phyloP scores from a whole-genome alignment of 2,888 invertebrate genomes.

The Sminthurinus aureus region DNA sequence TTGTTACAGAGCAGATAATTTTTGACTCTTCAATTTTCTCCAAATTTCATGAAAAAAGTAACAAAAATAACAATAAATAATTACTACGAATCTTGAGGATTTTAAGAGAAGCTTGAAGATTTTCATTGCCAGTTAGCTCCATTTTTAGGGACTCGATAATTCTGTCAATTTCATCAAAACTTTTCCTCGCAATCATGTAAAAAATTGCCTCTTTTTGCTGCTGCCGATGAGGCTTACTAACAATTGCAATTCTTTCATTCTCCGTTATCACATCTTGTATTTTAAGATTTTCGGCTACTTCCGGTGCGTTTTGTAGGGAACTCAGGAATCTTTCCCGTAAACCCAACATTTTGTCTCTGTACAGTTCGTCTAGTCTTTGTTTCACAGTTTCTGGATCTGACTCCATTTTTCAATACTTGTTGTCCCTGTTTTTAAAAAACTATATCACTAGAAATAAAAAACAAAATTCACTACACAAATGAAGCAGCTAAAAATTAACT shows the following conservation, averaged over 20 bases:
- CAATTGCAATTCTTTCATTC: conserved; percentile 12
- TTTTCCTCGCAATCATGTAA: conserved; percentile 4
- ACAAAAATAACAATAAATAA: background rate
- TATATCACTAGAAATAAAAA: no score
- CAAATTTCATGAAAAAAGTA: background rate
- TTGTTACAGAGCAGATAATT: background rate
- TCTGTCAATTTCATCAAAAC: conserved; percentile 24
- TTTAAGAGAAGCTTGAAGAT: background rate
- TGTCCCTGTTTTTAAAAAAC: no score
- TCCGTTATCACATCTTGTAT: background rate
- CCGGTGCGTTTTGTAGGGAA: conserved; percentile 16
- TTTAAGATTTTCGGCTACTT: background rate
- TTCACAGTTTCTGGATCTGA: background rate
- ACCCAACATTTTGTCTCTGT: background rate
- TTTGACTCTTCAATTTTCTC: background rate
- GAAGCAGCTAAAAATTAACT: no score
- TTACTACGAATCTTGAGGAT: conserved; percentile 25
- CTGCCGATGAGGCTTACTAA: conserved; percentile 14
- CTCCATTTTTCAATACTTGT: no score
- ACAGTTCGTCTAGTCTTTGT: background rate
- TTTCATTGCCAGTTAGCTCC: conserved; percentile 17
- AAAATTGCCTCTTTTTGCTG: conserved; percentile 35
- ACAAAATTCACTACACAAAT: no score
- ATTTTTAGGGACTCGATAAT: conserved; percentile 18
- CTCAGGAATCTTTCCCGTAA: conserved; percentile 3